phyloP scores from a whole-genome alignment of 35 echinoderm and acorn worm species.

The Ophiothrix spiculata region DNA sequence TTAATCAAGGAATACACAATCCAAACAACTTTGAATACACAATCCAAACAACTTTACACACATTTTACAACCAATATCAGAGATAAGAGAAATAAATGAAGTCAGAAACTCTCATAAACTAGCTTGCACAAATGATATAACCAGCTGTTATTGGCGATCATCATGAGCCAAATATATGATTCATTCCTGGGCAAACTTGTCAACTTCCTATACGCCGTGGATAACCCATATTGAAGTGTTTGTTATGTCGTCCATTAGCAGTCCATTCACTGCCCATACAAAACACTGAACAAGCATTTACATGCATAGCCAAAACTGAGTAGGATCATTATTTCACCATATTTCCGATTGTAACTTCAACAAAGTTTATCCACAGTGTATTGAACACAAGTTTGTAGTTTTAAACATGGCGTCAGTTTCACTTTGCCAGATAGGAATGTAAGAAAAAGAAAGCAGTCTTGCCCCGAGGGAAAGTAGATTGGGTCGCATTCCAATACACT shows the following conservation, averaged over 20 bases:
- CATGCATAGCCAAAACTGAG: too few relatives aligned
- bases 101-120: background rate
- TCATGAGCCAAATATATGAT: background rate
- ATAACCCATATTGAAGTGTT: background rate
- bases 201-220: slow-evolving; percentile 11
- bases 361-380: background rate
- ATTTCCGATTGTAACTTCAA: background rate
- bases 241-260: background rate
- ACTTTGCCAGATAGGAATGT: background rate
- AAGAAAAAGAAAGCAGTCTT: slow-evolving; percentile 6
- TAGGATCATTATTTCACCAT: too few relatives aligned
- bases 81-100: background rate
- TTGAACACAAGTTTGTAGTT: background rate
- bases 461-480: slow-evolving; percentile 5
- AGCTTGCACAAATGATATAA: background rate
- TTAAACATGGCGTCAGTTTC: slow-evolving; percentile 1
- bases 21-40: background rate
- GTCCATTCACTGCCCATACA: background rate
- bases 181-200: slow-evolving; percentile 10
- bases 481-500: slow-evolving; percentile 14
- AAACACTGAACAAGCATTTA: too few relatives aligned
- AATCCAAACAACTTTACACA: background rate
- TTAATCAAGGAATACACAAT: too few relatives aligned
- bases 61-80: background rate
- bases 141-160: slow-evolving; percentile 1